A percentile compares a stretch with the other conserved stretches of the same genome.
Evolutionary conservation across 2,113 vertebrate species (phyloP).

Genomic region (Plotosus lineatus): DNA sequence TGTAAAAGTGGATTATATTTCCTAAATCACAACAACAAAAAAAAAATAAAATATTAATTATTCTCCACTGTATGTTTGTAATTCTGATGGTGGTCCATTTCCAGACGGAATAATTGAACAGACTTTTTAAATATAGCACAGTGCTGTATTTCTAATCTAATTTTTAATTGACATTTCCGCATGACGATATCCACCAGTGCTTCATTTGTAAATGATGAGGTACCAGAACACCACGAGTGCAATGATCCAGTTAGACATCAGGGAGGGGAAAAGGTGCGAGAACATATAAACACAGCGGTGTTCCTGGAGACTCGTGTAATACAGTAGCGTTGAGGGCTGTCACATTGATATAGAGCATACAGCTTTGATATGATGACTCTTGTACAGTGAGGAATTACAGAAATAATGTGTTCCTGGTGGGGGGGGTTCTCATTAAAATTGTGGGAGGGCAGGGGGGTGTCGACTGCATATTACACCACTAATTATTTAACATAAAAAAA

Average conservation of each 20-base stretch:
- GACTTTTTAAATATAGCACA: background rate
- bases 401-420: constrained; percentile 21
- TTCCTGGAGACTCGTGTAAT: constrained; percentile 3
- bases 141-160: background rate
- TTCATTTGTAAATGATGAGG: constrained; percentile 18
- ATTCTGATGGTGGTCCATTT: background rate
- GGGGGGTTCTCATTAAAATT: constrained; percentile 17
- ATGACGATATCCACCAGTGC: constrained; percentile 14
- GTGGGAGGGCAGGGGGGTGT: background rate
- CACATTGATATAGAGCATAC: constrained; percentile 3
- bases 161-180: constrained; percentile 10
- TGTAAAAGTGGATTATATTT: background rate
- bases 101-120: too few species aligned
- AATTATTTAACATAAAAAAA: constrained; percentile 19
- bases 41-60: background rate
- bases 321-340: constrained; percentile 15
- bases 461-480: background rate
- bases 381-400: constrained; percentile 26
- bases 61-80: too few species aligned
- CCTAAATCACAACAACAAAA: background rate
- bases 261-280: constrained; percentile 6
- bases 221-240: constrained; percentile 19
- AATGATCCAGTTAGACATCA: constrained; percentile 12
- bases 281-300: constrained; percentile 22
- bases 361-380: constrained; percentile 20